Conservation (phyloP, 64 coral and sea anemone species). For the Anthopleura sola region DNA sequence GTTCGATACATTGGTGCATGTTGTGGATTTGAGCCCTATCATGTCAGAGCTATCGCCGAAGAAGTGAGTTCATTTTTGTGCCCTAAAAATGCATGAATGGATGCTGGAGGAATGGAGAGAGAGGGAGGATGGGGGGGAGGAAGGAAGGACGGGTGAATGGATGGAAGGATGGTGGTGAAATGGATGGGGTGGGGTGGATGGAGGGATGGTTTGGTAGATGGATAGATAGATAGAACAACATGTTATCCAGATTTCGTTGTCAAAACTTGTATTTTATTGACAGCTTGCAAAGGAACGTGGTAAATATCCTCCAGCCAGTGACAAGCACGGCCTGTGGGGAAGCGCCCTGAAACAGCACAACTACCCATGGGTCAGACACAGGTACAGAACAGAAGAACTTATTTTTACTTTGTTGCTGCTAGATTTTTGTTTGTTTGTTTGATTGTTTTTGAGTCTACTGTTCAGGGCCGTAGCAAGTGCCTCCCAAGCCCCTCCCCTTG, state of each 20-base stretch:
- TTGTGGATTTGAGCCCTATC: slow-evolving; percentile 58
- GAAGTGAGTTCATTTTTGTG: not conserved
- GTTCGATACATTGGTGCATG: slow-evolving; percentile 57
- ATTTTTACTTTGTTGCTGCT: no score
- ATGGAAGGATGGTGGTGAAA: no score
- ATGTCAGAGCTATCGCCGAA: slow-evolving; percentile 63
- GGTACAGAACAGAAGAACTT: not conserved
- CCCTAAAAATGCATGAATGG: no score
- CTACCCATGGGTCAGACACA: slow-evolving; percentile 38
- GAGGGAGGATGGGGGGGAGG: no score
- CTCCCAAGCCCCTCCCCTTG: no score
- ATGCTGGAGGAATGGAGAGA: no score
- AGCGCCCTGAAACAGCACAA: slow-evolving; percentile 27
- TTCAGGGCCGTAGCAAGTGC: no score
- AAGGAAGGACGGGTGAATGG: no score
- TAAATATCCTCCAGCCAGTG: slow-evolving; percentile 28
- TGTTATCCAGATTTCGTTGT: no score
- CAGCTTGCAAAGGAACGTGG: slow-evolving; percentile 36
- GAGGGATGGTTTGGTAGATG: not conserved
- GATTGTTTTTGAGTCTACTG: not conserved
- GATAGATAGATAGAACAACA: not conserved
- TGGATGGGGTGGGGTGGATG: no score
- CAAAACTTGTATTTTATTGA: not conserved
- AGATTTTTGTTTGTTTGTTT: no score
- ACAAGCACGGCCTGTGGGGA: slow-evolving; percentile 35